Base-by-base conservation (phyloP, 2,797 vertebrate species). In the Parauchenoglanis ngamensis region DNA sequence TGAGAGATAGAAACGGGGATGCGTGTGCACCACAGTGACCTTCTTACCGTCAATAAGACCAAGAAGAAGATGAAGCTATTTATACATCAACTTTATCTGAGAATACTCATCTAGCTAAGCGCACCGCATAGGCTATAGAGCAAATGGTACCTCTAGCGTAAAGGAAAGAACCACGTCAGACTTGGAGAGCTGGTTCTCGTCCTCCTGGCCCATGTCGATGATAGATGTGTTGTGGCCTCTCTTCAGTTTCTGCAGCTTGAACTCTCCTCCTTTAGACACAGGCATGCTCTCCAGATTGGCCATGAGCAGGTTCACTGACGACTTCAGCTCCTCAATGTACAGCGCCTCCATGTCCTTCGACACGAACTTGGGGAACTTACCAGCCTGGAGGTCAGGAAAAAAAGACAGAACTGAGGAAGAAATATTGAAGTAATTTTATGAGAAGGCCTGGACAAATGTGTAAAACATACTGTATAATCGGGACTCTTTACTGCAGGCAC, bases 221-320 rank as follows among this genome's bases (percentile, higher is more conserved):
- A 99, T 98, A 68, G 98, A 99, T n/a, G 98, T 96, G 80, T 99
- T 99, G 95, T 99, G 98, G 77, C 98, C 98, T 84, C 98, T 95
- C 88, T 99, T 99, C 83, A 99, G 96, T 89, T 99, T 99, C 94
- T 99, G 98, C 61, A 99, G 96, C 92, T 99, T 99, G 94, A 99
- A 99, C 91, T 99, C 98, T 49, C 98, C 98, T 0, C 98, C 98
- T 94, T 99, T 99, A 86, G 98, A 99, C 86, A 99, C 98, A 0
- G 98, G 98, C 98, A 99, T 99, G 95, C 98, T 99, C 93, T 99
- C 98, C 90, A 99, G 91, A 93, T 99, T 99, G 68, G 98, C 98
- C 98, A 99, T 99, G 87, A 99, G 96, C 83, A 99, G 95, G 92
- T 99, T 99, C 88, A 99, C 98, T 0, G 98, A 99, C 0, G 98